Evolutionary conservation across 2,113 vertebrate species (phyloP).

Genomic region (Gallinago undulata): DNA sequence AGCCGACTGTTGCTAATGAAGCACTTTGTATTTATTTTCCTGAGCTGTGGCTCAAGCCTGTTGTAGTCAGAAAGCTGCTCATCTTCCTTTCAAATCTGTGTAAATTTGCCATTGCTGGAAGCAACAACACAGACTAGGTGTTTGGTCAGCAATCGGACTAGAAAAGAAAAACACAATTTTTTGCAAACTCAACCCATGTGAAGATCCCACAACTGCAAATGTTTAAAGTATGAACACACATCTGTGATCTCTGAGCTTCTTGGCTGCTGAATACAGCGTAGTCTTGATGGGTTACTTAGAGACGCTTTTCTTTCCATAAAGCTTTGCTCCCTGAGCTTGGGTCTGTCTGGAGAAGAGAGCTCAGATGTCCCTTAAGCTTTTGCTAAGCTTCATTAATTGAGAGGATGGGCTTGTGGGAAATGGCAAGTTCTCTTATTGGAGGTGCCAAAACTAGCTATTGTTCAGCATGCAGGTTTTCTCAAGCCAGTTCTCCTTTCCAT

Average conservation of each 20-base stretch:
- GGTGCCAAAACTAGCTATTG: neutral
- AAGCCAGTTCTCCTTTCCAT: neutral
- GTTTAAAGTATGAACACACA: neutral
- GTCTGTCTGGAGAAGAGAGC: neutral
- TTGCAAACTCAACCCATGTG: neutral
- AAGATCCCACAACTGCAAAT: neutral
- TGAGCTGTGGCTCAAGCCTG: neutral
- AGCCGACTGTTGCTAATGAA: neutral
- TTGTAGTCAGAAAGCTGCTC: neutral
- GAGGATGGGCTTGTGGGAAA: neutral
- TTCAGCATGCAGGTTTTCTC: neutral
- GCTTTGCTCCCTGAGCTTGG: neutral
- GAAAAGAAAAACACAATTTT: neutral
- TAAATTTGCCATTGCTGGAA: neutral
- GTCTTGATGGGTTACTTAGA: neutral
- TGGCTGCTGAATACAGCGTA: neutral
- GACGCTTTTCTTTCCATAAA: neutral
- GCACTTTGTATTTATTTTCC: neutral
- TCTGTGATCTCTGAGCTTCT: neutral
- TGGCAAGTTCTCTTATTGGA: neutral
- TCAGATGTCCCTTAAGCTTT: neutral
- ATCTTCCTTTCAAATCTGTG: neutral
- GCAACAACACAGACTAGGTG: neutral
- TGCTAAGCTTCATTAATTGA: neutral
- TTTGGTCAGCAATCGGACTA: neutral